phyloP scores from a whole-genome alignment of 2,888 invertebrate species.

The Hoplodrina blanda region DNA sequence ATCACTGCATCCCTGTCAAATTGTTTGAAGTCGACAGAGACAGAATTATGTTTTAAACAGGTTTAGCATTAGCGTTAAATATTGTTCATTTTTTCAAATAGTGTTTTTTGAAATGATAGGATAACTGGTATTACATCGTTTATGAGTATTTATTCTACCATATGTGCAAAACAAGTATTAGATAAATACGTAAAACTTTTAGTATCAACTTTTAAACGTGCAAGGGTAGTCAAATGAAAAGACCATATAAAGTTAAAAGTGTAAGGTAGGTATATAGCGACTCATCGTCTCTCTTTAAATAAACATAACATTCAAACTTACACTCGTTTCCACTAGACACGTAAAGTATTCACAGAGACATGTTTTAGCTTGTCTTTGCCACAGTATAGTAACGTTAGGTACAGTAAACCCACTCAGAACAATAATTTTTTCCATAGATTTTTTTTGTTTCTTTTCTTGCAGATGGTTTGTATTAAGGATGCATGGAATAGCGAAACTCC shows the following conservation, averaged over 20 bases:
- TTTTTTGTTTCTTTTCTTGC: too few relatives aligned
- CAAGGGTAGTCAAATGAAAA: constrained; percentile 14
- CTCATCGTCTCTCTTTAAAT: constrained; percentile 28
- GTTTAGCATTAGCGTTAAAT: too few relatives aligned
- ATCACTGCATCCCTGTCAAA: too few relatives aligned
- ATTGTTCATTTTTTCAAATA: too few relatives aligned
- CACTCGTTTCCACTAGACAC: constrained; percentile 25
- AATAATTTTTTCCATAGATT: too few relatives aligned
- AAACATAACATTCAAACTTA: constrained; percentile 42
- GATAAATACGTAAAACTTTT: neutral
- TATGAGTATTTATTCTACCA: too few relatives aligned
- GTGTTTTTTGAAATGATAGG: too few relatives aligned
- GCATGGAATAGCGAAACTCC: too few relatives aligned
- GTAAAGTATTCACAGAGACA: constrained; percentile 54
- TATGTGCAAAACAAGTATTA: neutral
- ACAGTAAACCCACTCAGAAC: constrained; percentile 9
- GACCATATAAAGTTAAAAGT: constrained; percentile 1
- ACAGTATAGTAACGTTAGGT: neutral
- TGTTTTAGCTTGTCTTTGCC: constrained; percentile 40
- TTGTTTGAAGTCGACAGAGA: too few relatives aligned
- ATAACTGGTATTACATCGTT: too few relatives aligned
- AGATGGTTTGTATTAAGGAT: too few relatives aligned
- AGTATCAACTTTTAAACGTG: neutral
- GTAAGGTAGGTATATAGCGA: constrained; percentile 14
- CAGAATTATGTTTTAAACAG: too few relatives aligned